These are phyloP conservation scores for Drosophila kanekoi DNA, from an alignment of 2,888 invertebrate species.

Conservation along the genomic window DNA sequence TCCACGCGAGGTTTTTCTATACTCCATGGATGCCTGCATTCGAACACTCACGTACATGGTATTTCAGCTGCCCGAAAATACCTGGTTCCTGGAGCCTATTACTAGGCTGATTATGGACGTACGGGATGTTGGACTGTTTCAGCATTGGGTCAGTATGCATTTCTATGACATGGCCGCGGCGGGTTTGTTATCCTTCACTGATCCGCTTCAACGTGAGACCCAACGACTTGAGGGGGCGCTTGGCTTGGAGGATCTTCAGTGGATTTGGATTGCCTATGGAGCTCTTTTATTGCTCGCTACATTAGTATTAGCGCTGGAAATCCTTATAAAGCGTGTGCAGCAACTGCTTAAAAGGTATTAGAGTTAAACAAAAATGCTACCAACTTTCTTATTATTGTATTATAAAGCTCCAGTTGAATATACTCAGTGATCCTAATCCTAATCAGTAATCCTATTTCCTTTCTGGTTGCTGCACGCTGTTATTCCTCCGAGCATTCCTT, in stretches of 20 bases:
- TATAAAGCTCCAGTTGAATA: no score
- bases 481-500: no score
- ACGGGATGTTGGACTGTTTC: slow-evolving; percentile 54
- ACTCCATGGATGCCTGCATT: slow-evolving; percentile 60
- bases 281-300: slow-evolving; percentile 29
- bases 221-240: slow-evolving; percentile 22
- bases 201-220: slow-evolving; percentile 35
- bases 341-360: neutral
- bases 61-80: slow-evolving; percentile 51
- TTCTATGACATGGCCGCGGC: slow-evolving; percentile 71
- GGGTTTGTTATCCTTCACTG: slow-evolving; percentile 48
- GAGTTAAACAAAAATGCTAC: neutral
- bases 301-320: slow-evolving; percentile 42
- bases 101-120: slow-evolving; percentile 52
- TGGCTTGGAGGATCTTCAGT: slow-evolving; percentile 55
- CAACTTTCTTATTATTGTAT: no score
- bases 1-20: slow-evolving; percentile 56
- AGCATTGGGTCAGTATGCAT: slow-evolving; percentile 60
- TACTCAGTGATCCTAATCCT: no score
- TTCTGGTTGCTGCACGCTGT: no score
- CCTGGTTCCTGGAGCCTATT: slow-evolving; percentile 55
- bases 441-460: no score
- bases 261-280: slow-evolving; percentile 55
- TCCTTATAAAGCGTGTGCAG: neutral
- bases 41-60: slow-evolving; percentile 32